Conservation (phyloP, 2,888 invertebrate species). For the Xanthia togata region DNA sequence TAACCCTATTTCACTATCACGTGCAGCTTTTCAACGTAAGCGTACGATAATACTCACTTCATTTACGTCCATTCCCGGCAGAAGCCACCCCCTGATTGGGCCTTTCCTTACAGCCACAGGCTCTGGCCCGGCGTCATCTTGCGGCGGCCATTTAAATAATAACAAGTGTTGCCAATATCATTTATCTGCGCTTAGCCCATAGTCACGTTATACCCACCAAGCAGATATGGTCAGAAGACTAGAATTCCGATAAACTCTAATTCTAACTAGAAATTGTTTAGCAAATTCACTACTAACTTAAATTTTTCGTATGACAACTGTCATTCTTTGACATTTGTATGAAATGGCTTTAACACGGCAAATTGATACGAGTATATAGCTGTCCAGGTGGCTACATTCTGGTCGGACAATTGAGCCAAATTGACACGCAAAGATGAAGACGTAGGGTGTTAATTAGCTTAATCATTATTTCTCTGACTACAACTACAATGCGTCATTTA, state of each 20-base stretch:
- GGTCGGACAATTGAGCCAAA: too few species aligned
- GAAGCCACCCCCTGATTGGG: background rate
- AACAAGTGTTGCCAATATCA: constrained; percentile 57
- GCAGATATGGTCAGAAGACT: background rate
- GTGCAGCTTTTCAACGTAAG: background rate
- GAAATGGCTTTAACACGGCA: background rate
- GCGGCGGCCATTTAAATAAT: constrained; percentile 41
- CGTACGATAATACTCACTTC: background rate
- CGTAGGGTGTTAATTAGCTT: background rate
- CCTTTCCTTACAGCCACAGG: constrained; percentile 8
- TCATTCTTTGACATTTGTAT: background rate
- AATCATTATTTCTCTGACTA: too few species aligned
- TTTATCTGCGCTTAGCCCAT: constrained; percentile 29
- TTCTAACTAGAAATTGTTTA: background rate
- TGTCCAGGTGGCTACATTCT: background rate
- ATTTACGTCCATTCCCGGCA: constrained; percentile 1
- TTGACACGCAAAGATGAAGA: background rate
- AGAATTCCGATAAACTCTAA: background rate
- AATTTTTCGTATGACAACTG: too few species aligned
- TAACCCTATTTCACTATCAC: background rate
- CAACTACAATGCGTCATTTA: background rate
- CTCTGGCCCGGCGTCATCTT: constrained; percentile 11
- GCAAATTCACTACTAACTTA: too few species aligned
- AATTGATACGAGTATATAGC: too few species aligned
- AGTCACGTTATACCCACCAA: constrained; percentile 1